phyloP scores from a whole-genome alignment of 2,797 vertebrate species.

The Galaxias olidus region DNA sequence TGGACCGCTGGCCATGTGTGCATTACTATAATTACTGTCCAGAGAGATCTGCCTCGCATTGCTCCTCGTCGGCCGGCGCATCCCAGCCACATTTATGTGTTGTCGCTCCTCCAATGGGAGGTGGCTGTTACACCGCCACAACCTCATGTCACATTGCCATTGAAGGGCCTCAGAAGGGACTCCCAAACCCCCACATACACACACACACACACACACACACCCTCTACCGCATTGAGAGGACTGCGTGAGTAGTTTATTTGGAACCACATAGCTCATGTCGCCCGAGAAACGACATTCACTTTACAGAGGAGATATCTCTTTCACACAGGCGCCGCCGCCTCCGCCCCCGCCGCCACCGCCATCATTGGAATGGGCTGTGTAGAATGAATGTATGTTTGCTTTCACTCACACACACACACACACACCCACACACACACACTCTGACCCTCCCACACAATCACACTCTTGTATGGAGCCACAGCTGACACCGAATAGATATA shows the following conservation, averaged over 20 bases:
- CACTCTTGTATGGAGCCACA: neutral
- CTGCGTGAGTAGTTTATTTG: neutral
- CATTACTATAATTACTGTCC: neutral
- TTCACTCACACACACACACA: neutral
- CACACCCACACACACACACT: neutral
- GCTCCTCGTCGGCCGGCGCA: too few species aligned
- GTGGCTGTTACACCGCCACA: too few species aligned
- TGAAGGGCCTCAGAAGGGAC: too few species aligned
- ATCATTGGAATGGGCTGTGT: neutral
- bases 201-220: constrained; percentile 19
- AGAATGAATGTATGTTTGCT: neutral
- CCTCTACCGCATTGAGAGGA: neutral
- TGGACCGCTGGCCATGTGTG: too few species aligned
- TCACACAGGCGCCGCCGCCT: neutral
- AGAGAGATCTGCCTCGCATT: neutral
- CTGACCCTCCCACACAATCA: neutral
- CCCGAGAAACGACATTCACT: constrained; percentile 8
- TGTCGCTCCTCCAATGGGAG: too few species aligned
- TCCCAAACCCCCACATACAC: constrained; percentile 30
- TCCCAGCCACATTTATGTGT: too few species aligned
- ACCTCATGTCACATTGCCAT: too few species aligned
- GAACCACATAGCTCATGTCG: constrained; percentile 3
- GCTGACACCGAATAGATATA: neutral
- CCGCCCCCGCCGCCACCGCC: too few species aligned
- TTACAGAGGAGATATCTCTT: constrained; percentile 18